These are phyloP conservation scores for Orthonevra nobilis DNA, from an alignment of 2,888 invertebrate species.

Conservation along the genomic window DNA sequence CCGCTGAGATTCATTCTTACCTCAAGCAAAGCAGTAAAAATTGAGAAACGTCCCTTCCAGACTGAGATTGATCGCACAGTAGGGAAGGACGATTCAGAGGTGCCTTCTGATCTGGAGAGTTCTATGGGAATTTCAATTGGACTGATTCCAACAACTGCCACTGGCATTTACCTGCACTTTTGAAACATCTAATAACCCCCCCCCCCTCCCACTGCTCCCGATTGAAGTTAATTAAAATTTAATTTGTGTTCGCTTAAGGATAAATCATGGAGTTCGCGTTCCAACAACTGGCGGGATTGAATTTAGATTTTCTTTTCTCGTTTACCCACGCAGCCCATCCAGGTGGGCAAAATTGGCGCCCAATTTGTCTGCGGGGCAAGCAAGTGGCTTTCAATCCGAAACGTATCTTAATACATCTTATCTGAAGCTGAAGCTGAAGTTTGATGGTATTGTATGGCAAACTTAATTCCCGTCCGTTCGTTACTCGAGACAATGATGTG, in stretches of 20 bases:
- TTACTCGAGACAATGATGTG: too few species aligned
- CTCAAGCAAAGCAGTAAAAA: neutral
- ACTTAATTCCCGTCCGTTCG: too few species aligned
- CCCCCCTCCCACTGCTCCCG: slow-evolving; percentile 7
- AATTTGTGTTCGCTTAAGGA: slow-evolving; percentile 39
- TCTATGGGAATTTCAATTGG: too few species aligned
- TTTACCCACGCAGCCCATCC: neutral
- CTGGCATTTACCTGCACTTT: too few species aligned
- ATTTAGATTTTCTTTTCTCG: neutral
- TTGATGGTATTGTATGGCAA: too few species aligned
- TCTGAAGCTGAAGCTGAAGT: slow-evolving; percentile 10
- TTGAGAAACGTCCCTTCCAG: slow-evolving; percentile 11
- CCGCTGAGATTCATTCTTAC: slow-evolving; percentile 1
- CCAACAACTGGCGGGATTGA: slow-evolving; percentile 4
- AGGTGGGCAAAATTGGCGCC: slow-evolving; percentile 10
- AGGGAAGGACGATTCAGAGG: neutral
- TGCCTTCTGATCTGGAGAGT: slow-evolving; percentile 6
- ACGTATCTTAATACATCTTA: slow-evolving; percentile 28
- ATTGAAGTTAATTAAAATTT: slow-evolving; percentile 55
- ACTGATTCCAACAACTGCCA: too few species aligned
- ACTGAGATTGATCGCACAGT: slow-evolving; percentile 27
- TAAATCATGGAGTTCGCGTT: slow-evolving; percentile 1
- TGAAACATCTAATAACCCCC: neutral
- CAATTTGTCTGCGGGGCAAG: neutral
- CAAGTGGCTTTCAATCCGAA: slow-evolving; percentile 16